Conservation (phyloP, 2,888 invertebrate species). For the Pherbina coryleti region DNA sequence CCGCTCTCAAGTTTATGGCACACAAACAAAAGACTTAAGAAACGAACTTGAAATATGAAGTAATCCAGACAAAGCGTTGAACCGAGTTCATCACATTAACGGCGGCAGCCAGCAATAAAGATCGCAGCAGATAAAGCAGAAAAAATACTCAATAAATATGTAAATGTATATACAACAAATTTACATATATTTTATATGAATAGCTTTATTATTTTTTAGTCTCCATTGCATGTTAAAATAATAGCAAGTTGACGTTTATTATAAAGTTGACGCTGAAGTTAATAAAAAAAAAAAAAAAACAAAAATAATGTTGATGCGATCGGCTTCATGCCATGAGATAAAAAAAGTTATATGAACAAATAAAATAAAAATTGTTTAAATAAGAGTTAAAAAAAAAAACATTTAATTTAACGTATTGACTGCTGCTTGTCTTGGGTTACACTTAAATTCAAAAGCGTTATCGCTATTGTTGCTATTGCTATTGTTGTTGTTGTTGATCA, state of each 20-base stretch:
- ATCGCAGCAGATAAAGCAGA: neutral
- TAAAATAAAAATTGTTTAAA: slow-evolving; percentile 1
- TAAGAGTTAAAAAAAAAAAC: neutral
- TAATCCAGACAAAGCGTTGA: neutral
- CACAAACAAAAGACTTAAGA: slow-evolving; percentile 39
- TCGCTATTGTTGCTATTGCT: neutral
- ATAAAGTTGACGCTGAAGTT: too few relatives aligned
- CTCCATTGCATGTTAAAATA: too few relatives aligned
- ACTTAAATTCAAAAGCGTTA: too few relatives aligned
- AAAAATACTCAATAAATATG: too few relatives aligned
- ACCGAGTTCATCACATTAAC: neutral
- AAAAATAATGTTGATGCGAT: neutral
- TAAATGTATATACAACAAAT: too few relatives aligned
- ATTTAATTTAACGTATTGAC: neutral
- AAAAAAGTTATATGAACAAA: slow-evolving; percentile 14
- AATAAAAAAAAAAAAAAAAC: neutral
- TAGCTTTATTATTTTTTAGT: too few relatives aligned
- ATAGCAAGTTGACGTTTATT: too few relatives aligned
- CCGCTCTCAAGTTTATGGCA: too few relatives aligned
- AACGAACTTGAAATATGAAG: slow-evolving; percentile 31
- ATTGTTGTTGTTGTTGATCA: neutral
- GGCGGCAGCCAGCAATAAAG: neutral
- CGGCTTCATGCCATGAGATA: neutral
- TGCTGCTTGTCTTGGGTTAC: neutral
- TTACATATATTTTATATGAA: too few relatives aligned